Percentiles rank a stretch among this genome's conserved stretches.
These are phyloP conservation scores for Heterochromis multidens DNA, from an alignment of 2,113 vertebrate species.

Conservation along the genomic window DNA sequence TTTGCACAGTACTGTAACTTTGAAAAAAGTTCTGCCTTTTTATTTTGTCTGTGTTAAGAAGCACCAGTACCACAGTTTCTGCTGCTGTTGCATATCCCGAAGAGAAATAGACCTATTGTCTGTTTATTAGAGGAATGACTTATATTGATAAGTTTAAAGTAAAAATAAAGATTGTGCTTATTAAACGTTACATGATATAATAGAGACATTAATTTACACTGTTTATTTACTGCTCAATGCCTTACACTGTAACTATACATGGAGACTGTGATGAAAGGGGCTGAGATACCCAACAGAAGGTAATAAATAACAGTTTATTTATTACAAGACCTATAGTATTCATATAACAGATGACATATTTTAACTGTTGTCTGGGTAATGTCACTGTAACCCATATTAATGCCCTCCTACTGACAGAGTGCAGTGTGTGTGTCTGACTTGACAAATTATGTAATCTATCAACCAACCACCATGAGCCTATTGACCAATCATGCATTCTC, in stretches of 20 bases:
- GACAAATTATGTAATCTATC: conserved; percentile 48
- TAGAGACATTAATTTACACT: not conserved
- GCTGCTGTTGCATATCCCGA: not conserved
- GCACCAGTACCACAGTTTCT: not conserved
- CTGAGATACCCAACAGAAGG: not conserved
- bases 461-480: conserved; percentile 41
- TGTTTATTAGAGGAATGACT: not conserved
- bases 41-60: not conserved
- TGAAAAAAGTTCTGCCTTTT: not conserved
- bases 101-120: not conserved
- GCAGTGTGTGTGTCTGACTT: not conserved
- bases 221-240: not conserved
- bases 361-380: not conserved
- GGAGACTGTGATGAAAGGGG: not conserved
- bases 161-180: not conserved
- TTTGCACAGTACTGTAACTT: not conserved
- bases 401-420: not conserved
- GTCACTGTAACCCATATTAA: not conserved
- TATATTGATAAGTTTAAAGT: not conserved
- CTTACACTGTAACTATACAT: not conserved
- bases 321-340: not conserved
- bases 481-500: conserved; percentile 60
- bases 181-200: not conserved
- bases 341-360: not conserved
- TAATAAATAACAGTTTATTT: not conserved